A percentile compares a stretch with the other conserved stretches of the same genome.
phyloP scores from a whole-genome alignment of 2,113 vertebrate species.

The Myodes glareolus region DNA sequence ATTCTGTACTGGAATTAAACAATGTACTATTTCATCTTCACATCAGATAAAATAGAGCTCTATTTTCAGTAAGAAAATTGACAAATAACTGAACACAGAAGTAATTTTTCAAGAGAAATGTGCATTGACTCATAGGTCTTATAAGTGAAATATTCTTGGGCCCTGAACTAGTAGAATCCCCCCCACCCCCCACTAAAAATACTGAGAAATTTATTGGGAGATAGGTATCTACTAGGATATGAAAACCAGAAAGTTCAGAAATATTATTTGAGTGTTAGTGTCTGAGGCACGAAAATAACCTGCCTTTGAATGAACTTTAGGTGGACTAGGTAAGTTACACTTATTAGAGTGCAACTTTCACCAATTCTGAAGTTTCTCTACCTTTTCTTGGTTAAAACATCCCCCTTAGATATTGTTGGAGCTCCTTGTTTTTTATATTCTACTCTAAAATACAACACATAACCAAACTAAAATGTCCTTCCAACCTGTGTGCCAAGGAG shows the following conservation, averaged over 20 bases:
- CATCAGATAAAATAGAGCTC: slow-evolving; percentile 3
- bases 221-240: neutral
- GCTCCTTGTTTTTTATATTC: neutral
- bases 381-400: neutral
- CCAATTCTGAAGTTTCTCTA: neutral
- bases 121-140: neutral
- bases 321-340: neutral
- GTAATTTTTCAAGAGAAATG: slow-evolving; percentile 8
- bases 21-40: neutral
- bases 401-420: neutral
- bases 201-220: neutral
- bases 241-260: neutral
- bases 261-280: neutral
- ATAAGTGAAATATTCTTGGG: neutral
- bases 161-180: neutral
- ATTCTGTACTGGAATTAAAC: neutral
- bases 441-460: neutral
- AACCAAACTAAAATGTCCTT: neutral
- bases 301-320: neutral
- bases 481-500: neutral
- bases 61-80: slow-evolving; percentile 10
- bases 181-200: neutral
- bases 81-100: neutral
- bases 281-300: neutral
- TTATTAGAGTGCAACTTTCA: neutral